Evolutionary conservation across 2,797 vertebrate genomes (phyloP), one percentile per base, ranked within the genome.

Genomic region (Myotis myotis): DNA sequence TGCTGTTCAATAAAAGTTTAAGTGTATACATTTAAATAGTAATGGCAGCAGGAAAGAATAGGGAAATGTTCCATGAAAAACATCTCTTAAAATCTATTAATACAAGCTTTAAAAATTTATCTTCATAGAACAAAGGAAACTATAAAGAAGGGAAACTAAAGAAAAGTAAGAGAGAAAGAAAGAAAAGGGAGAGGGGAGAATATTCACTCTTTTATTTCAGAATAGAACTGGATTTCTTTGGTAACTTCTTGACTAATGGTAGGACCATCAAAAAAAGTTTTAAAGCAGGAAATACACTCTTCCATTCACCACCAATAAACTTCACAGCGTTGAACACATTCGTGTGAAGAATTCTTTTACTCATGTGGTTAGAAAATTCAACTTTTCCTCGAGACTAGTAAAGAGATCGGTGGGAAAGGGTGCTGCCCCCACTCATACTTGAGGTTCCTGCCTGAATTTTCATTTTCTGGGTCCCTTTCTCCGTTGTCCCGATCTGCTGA

Each of bases 361-460:
- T 93, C 47, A 9, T 19, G 68, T 49, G 82, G 71, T 94, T 68
- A 66, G 10, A 90, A 94, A 70, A 68, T 51, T 30, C 83, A 78
- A 25, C 89, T 82, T 82, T 88, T 66, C 74, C 60, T 90, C 89
- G 38, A 71, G 47, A 19, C 0, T 64, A 47, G 49, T 44, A 20
- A 75, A 79, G 47, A 91, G 33, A 16, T 66, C 30, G 16, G 41
- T 12, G 76, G 36, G 57, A 19, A 91, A 74, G 33, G 53, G n/a
- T 74, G 41, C 62, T 57, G 71, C 55, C 71, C 87, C 44, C 68
- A 87, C 16, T 30, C 86, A 22, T 38, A 53, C 87, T 23, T 70
- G 44, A 93, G 79, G 76, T 38, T 93, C 70, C 87, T 38, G 84
- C 90, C 76, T 94, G 76, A 82, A 94, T 64, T 78, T 87, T 80